phyloP scores from a whole-genome alignment of 2,888 invertebrate species.

The Myopa tessellatipennis region DNA sequence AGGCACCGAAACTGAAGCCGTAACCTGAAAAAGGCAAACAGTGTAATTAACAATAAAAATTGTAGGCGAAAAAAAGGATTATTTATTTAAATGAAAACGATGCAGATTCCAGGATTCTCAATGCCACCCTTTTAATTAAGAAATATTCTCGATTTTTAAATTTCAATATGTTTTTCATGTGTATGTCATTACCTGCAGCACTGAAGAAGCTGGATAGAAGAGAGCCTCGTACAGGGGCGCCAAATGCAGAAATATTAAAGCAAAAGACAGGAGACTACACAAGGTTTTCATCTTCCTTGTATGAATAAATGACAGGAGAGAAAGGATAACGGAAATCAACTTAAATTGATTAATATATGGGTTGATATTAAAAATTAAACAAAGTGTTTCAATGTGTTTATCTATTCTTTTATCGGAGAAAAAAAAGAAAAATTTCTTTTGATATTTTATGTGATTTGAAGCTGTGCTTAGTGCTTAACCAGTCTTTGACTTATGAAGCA shows the following conservation, averaged over 20 bases:
- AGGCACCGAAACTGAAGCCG: slow-evolving; percentile 63
- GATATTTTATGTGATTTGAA: too few relatives aligned
- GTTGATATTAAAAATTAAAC: too few relatives aligned
- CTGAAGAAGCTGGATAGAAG: slow-evolving; percentile 29
- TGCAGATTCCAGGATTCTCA: too few relatives aligned
- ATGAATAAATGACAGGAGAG: background rate
- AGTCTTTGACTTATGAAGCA: background rate
- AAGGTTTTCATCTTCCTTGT: background rate
- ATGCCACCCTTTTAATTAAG: too few relatives aligned
- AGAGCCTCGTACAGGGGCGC: background rate
- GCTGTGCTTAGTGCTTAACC: too few relatives aligned
- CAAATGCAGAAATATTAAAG: background rate
- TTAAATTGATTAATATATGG: too few relatives aligned
- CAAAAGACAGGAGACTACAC: background rate
- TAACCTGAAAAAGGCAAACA: slow-evolving; percentile 52
- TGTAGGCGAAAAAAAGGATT: slow-evolving; percentile 16
- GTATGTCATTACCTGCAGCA: slow-evolving; percentile 20
- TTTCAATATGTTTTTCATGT: background rate
- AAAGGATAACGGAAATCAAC: too few relatives aligned
- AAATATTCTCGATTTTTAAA: too few relatives aligned
- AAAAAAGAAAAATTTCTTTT: too few relatives aligned
- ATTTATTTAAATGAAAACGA: background rate
- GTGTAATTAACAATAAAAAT: slow-evolving; percentile 10
- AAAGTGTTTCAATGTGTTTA: too few relatives aligned
- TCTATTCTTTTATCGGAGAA: too few relatives aligned